Evolutionary conservation across 2,113 vertebrate genomes (phyloP), one percentile per base, ranked within the genome.

Genomic region (Chlorodrepanis virens): DNA sequence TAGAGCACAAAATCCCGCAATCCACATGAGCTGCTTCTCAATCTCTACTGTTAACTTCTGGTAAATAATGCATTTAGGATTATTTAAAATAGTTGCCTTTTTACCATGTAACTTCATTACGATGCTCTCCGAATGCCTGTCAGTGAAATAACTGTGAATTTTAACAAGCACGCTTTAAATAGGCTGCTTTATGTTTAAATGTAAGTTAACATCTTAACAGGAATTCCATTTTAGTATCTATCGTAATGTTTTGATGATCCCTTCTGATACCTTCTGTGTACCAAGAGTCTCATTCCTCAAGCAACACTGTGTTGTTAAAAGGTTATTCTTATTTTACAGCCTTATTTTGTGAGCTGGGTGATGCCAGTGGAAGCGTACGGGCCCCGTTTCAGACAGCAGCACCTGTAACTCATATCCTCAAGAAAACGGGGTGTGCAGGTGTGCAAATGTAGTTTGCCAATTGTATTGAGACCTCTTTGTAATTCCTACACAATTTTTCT

Each of bases 241-340:
- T 92, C 65, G 33, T 92, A 94, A 83, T 87, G 83, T 96, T 97
- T 96, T 96, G 90, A 94, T 93, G 90, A 89, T 89, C 57, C 60
- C 72, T 93, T 89, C 85, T 71, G 83, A 96, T 94, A 75, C n/a
- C 3, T 54, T 90, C 86, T 95, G 87, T 63, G 79, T 87, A 81
- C 22, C 8, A 1, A 49, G 68, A 59, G 67, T 63, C 85, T 86
- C 68, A 29, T 86, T 86, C 85, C 76, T 89, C 31, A 22, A 77
- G 54, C 52, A 71, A n/a, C 45, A 21, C 5, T 8, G n/a, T 56
- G 11, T 64, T 75, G 82, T 91, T 81, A 54, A 20, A 88, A 95
- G 85, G 75, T 90, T 96, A 47, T 93, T 91, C 60, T 72, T 94
- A 44, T 63, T 94, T 96, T 96, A 94, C 90, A 80, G 10, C 75